Percentiles rank a stretch among this genome's conserved stretches.
Evolutionary conservation across 2,888 invertebrate species (phyloP).

Genomic region (Erpobdella octoculata): DNA sequence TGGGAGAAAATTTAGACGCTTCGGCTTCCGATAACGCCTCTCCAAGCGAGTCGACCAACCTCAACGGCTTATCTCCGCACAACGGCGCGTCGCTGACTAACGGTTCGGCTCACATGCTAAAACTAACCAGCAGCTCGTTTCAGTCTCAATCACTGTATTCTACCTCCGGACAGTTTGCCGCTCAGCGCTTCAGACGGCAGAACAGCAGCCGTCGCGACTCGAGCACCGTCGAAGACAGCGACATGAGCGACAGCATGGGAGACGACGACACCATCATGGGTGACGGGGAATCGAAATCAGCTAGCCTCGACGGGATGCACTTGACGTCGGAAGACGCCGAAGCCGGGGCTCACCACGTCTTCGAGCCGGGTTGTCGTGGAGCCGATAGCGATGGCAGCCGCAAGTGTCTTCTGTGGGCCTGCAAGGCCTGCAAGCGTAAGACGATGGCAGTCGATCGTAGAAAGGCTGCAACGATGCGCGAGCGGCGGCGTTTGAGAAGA

Average conservation of each 20-base stretch:
- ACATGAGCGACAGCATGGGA: conserved; percentile 25
- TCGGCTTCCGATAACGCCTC: not conserved
- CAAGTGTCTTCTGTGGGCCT: conserved; percentile 87
- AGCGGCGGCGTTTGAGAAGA: conserved; percentile 83
- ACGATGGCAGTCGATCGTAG: conserved; percentile 87
- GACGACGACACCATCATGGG: no score
- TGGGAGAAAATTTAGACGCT: not conserved
- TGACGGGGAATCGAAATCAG: not conserved
- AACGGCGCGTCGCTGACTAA: not conserved
- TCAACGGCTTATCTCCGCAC: not conserved
- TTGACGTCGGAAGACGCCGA: conserved; percentile 31
- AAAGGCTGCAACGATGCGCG: conserved; percentile 91
- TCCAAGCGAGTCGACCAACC: not conserved
- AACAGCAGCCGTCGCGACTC: conserved; percentile 12
- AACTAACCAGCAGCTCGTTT: not conserved
- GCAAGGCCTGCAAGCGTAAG: conserved; percentile 86
- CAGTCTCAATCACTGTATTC: not conserved
- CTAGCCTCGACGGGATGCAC: not conserved
- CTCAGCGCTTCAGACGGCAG: not conserved
- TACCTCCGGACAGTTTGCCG: not conserved
- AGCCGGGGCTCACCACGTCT: conserved; percentile 49
- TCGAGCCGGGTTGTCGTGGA: conserved; percentile 52
- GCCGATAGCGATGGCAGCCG: conserved; percentile 53
- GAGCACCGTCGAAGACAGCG: conserved; percentile 19
- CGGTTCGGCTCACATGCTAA: not conserved